A percentile compares a stretch with the other conserved stretches of the same genome.
Evolutionary conservation across 2,113 vertebrate species (phyloP).

Genomic region (Formicarius rufipectus): DNA sequence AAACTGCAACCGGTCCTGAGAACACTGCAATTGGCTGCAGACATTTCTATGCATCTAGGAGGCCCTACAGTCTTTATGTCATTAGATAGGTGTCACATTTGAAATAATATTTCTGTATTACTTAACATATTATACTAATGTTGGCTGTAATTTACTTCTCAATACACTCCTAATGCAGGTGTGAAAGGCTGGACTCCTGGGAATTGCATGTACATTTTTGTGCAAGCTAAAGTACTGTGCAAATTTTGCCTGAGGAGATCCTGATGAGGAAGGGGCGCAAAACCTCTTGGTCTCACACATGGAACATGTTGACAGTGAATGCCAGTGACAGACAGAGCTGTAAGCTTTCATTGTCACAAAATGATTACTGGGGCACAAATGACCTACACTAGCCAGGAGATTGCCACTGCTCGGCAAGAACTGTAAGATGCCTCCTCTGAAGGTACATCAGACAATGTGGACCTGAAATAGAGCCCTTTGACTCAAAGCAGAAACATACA

Average conservation of each 20-base stretch:
- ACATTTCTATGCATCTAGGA: not conserved
- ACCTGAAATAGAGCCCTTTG: not conserved
- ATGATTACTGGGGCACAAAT: not conserved
- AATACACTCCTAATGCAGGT: not conserved
- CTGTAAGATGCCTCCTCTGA: accelerated
- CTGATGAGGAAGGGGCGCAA: not conserved
- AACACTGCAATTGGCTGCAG: not conserved
- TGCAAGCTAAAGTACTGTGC: not conserved
- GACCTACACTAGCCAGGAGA: accelerated
- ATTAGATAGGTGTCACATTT: not conserved
- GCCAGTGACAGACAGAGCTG: not conserved
- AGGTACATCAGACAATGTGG: not conserved
- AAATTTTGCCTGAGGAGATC: not conserved
- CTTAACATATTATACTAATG: not conserved
- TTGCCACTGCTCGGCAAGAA: not conserved
- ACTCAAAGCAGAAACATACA: not conserved
- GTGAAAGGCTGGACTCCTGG: not conserved
- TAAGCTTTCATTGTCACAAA: not conserved
- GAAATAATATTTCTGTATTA: not conserved
- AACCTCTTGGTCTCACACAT: not conserved
- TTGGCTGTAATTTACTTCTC: not conserved
- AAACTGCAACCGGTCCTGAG: not conserved
- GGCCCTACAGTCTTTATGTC: not conserved
- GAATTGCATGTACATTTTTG: not conserved
- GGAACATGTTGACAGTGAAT: not conserved